phyloP scores from a whole-genome alignment of 2,113 vertebrate species.

The Apistogramma diplotaenia region DNA sequence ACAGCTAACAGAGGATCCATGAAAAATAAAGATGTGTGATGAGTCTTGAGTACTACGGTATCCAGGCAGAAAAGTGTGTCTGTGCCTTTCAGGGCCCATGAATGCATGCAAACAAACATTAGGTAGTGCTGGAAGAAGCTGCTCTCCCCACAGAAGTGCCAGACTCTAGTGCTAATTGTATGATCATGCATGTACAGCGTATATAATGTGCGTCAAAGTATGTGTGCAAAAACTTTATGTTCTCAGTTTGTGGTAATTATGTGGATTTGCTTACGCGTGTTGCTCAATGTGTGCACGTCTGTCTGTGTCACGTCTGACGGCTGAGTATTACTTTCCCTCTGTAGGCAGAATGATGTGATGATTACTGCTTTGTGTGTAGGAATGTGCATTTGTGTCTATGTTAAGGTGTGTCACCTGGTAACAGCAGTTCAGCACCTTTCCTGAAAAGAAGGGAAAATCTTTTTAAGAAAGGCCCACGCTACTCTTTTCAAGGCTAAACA shows the following conservation, averaged over 20 bases:
- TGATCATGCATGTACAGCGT: constrained; percentile 17
- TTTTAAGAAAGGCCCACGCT: too few species aligned
- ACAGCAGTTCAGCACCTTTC: neutral
- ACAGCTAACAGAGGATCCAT: neutral
- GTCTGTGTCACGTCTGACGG: constrained; percentile 13
- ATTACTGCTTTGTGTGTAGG: neutral
- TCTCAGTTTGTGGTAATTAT: constrained; percentile 6
- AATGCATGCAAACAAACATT: constrained; percentile 8
- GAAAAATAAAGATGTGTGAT: constrained; percentile 16
- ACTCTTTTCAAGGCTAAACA: too few species aligned
- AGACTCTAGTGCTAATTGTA: constrained; percentile 3
- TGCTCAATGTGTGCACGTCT: neutral
- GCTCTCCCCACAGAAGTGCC: neutral
- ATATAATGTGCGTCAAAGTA: neutral
- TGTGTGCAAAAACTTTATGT: neutral
- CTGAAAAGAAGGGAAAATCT: neutral
- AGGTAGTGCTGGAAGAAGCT: neutral
- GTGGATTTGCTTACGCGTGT: neutral
- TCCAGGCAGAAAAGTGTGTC: constrained; percentile 7
- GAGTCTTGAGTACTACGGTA: constrained; percentile 20
- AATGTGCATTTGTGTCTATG: neutral
- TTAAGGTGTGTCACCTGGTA: neutral
- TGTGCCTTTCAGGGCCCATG: neutral
- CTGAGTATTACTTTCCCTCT: neutral
- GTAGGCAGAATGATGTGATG: neutral